Evolutionary conservation across 2,888 invertebrate species (phyloP), one percentile per base, ranked within the genome.

Genomic region (Tinea semifulvella): DNA sequence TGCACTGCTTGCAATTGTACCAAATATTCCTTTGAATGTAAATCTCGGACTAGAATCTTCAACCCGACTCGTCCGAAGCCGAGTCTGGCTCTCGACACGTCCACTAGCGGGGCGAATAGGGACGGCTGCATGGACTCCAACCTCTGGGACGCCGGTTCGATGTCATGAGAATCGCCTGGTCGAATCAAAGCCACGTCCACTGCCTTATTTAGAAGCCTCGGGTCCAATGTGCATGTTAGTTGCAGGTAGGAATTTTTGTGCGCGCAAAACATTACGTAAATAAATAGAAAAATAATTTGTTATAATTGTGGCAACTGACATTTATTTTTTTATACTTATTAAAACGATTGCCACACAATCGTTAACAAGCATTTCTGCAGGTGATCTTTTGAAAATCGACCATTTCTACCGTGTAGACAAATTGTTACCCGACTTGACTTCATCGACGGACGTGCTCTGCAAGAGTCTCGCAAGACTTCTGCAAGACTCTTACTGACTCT

Each of bases 161-260:
- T 72, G 68, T 53, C 6, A 10, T 36, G 42, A 3, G 60, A 58
- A 49, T 73, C 70, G n/a, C 59, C 55, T 1, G 53, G 44, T 31
- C 48, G 49, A 45, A 55, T 49, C 71, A 77, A 67, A 6, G 77
- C 79, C 2, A 49, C 52, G 39, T 67, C 66, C 0, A 80, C 73
- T 0, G 72, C 68, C 22, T 74, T 77, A 44, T 80, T 76, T 40
- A 80, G 68, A 0, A 75, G 53, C 1, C 71, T 53, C 0, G 80
- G 77, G 35, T 76, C 71, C 45, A 74, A 57, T 0, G 73, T 60
- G 45, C 70, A 71, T 1, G 68, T 67, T 14, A 75, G 53, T 48
- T 80, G 80, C 0, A 80, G 58, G 42, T 73, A 80, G 1, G 79
- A 74, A 48, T 80, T 79, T 46, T 72, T 75, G 48, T 75, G 56